A percentile compares a stretch with the other conserved stretches of the same genome.
These are phyloP conservation scores for Drosophila arizonae DNA, from an alignment of 1,140 invertebrate species.

Conservation along the genomic window DNA sequence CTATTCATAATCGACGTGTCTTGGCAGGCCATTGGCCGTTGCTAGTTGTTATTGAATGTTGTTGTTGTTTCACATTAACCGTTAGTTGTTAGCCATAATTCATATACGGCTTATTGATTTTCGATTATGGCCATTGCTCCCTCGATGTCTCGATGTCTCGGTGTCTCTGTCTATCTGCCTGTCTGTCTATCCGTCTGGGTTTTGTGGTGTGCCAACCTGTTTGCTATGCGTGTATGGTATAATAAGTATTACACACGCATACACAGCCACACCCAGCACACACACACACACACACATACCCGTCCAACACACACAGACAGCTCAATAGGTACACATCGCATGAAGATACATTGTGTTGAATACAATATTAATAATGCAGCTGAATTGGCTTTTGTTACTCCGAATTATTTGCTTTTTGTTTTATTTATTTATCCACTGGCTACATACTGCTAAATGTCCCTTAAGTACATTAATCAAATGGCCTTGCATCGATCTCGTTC, in stretches of 20 bases:
- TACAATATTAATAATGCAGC: slow-evolving; percentile 67
- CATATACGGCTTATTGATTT: slow-evolving; percentile 72
- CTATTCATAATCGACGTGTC: slow-evolving; percentile 57
- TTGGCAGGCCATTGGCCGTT: slow-evolving; percentile 28
- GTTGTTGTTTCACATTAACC: slow-evolving; percentile 37
- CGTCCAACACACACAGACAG: neutral
- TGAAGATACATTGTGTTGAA: slow-evolving; percentile 24
- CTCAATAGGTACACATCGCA: neutral
- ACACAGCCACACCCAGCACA: slow-evolving; percentile 7
- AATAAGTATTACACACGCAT: slow-evolving; percentile 49
- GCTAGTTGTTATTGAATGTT: neutral
- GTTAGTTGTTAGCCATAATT: slow-evolving; percentile 44
- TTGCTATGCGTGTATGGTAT: slow-evolving; percentile 66
- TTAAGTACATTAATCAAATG: slow-evolving; percentile 54
- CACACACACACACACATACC: neutral
- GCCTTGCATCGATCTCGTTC: slow-evolving; percentile 27
- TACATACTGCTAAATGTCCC: slow-evolving; percentile 22
- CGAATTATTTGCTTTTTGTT: slow-evolving; percentile 42
- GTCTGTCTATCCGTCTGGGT: slow-evolving; percentile 10
- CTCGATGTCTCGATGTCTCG: neutral
- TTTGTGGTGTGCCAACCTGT: slow-evolving; percentile 60
- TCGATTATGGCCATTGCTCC: slow-evolving; percentile 66
- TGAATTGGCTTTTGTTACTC: slow-evolving; percentile 51
- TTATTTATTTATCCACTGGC: slow-evolving; percentile 43
- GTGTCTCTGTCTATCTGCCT: slow-evolving; percentile 7